A percentile compares a stretch with the other conserved stretches of the same genome.
phyloP scores from a whole-genome alignment of 1,140 invertebrate genomes.

The Rhynchophorus ferrugineus region DNA sequence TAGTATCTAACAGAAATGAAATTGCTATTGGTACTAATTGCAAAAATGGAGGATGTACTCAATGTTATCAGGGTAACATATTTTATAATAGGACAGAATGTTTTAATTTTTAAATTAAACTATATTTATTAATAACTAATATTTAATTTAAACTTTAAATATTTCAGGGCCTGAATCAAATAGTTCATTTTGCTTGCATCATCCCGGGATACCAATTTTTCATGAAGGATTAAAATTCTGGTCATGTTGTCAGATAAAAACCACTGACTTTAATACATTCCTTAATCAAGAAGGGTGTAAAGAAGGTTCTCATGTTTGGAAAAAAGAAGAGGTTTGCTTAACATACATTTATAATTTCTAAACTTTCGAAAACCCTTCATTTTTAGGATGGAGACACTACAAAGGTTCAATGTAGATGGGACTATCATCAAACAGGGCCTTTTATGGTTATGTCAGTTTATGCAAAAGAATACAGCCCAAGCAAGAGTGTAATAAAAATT shows the following conservation, averaged over 20 bases:
- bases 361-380: not conserved
- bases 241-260: slow-evolving; percentile 91
- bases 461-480: slow-evolving; percentile 83
- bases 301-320: slow-evolving; percentile 79
- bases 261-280: slow-evolving; percentile 89
- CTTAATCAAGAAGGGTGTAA: slow-evolving; percentile 82
- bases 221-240: slow-evolving; percentile 98
- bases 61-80: slow-evolving; percentile 52
- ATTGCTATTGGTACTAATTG: slow-evolving; percentile 74
- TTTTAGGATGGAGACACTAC: slow-evolving; percentile 46
- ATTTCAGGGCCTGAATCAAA: slow-evolving; percentile 50
- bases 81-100: too few relatives aligned
- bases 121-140: too few relatives aligned
- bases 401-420: slow-evolving; percentile 73
- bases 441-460: slow-evolving; percentile 81
- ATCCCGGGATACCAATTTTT: slow-evolving; percentile 88
- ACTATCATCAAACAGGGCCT: slow-evolving; percentile 86
- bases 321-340: slow-evolving; percentile 47
- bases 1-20: slow-evolving; percentile 21
- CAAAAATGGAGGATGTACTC: slow-evolving; percentile 80
- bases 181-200: slow-evolving; percentile 64
- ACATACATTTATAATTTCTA: not conserved
- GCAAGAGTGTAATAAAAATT: slow-evolving; percentile 64
- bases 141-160: too few relatives aligned
- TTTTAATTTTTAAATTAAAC: too few relatives aligned